Evolutionary conservation across 2,113 vertebrate genomes (phyloP).

Genomic region (Myiagra hebetior): DNA sequence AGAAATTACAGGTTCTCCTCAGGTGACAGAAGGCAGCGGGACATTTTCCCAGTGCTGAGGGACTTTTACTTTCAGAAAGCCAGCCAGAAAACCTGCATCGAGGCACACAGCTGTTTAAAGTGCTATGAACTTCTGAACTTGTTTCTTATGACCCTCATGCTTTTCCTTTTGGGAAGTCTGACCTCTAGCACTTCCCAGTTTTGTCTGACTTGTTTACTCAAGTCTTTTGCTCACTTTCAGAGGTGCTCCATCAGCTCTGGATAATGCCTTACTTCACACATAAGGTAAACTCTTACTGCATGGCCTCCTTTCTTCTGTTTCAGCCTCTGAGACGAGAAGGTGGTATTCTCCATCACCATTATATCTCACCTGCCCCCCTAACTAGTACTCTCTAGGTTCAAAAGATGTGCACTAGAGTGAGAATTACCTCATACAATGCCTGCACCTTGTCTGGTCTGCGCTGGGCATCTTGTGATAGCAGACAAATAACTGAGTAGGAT

Average conservation of each 20-base stretch:
- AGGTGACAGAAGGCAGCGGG: not conserved
- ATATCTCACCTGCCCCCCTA: not conserved
- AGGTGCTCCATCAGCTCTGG: not conserved
- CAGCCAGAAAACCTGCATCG: not conserved
- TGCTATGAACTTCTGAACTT: not conserved
- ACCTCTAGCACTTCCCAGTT: not conserved
- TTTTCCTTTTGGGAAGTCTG: not conserved
- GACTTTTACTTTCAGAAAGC: not conserved
- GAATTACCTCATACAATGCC: not conserved
- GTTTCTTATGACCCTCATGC: not conserved
- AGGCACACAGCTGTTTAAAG: not conserved
- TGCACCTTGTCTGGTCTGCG: not conserved
- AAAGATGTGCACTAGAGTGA: not conserved
- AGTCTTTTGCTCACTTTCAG: not conserved
- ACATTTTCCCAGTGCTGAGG: not conserved
- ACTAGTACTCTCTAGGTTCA: not conserved
- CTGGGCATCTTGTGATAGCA: not conserved
- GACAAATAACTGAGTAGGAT: not conserved
- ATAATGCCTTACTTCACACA: fast-evolving
- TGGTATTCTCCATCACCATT: not conserved
- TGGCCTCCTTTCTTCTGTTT: not conserved
- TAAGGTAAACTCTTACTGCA: not conserved
- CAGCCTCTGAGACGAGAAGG: not conserved
- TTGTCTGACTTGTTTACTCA: not conserved
- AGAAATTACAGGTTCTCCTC: not conserved